A percentile compares a stretch with the other conserved stretches of the same genome.
phyloP scores from a whole-genome alignment of 2,797 vertebrate genomes.

The Thripadectes ignobilis region DNA sequence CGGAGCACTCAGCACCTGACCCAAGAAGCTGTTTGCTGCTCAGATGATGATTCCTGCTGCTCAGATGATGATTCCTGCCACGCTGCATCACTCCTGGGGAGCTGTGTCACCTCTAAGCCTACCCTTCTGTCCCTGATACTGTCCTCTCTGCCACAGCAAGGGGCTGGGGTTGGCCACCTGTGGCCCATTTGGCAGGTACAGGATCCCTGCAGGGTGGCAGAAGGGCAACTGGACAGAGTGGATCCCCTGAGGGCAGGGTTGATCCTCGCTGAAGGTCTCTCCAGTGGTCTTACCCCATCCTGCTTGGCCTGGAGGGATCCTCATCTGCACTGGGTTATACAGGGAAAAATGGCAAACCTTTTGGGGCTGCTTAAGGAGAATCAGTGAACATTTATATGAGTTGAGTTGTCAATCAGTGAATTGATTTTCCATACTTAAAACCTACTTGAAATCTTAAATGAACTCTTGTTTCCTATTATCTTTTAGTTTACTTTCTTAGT shows the following conservation, averaged over 20 bases:
- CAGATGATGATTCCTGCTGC: background rate
- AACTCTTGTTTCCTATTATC: background rate
- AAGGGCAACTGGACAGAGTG: background rate
- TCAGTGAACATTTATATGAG: background rate
- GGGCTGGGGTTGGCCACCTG: background rate
- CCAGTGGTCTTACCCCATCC: background rate
- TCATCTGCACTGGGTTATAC: background rate
- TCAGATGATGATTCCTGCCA: background rate
- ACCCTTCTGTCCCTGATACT: accelerated
- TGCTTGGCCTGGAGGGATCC: background rate
- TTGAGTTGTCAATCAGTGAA: background rate
- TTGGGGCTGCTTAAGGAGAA: background rate
- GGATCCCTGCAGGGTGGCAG: background rate
- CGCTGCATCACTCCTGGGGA: background rate
- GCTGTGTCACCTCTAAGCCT: background rate
- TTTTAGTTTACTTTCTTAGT: background rate
- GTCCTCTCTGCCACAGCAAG: background rate
- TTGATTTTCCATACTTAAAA: background rate
- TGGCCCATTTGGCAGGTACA: background rate
- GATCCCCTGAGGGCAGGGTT: background rate
- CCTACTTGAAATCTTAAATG: background rate
- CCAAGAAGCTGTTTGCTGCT: constrained; percentile 9
- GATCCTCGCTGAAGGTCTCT: background rate
- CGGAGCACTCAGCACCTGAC: background rate
- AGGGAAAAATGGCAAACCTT: background rate